Percentiles rank a stretch among this genome's conserved stretches.
Conservation (phyloP, 1,140 invertebrate species). For the Diorhabda sublineata region DNA sequence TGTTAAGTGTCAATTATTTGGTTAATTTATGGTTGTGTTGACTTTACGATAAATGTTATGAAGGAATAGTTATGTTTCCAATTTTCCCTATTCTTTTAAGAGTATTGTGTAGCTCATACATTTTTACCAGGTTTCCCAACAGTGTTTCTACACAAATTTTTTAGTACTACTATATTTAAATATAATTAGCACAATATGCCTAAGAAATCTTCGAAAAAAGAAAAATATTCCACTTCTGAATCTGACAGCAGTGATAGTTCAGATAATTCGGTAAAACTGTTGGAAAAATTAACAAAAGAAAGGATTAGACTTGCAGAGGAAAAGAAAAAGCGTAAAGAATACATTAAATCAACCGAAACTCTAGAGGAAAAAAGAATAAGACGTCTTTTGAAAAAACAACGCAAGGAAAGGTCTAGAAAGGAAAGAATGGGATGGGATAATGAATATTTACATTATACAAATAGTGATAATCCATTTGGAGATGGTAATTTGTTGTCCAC, state of each 20-base stretch:
- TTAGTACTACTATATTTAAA: too few relatives aligned
- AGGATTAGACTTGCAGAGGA: slow-evolving; percentile 62
- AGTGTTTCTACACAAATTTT: too few relatives aligned
- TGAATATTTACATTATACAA: slow-evolving; percentile 94
- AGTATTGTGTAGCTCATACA: too few relatives aligned
- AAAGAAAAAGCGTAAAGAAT: slow-evolving; percentile 70
- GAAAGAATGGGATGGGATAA: slow-evolving; percentile 95
- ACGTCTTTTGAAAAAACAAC: slow-evolving; percentile 84
- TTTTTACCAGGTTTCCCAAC: too few relatives aligned
- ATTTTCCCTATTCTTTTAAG: too few relatives aligned
- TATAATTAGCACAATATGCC: background rate
- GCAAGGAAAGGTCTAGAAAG: slow-evolving; percentile 83
- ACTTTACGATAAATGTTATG: too few relatives aligned
- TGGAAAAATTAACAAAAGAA: slow-evolving; percentile 70
- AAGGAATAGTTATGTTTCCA: too few relatives aligned
- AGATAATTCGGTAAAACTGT: slow-evolving; percentile 59
- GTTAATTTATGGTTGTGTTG: too few relatives aligned
- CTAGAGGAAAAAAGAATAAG: slow-evolving; percentile 89
- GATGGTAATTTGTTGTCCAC: slow-evolving; percentile 89
- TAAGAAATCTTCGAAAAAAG: slow-evolving; percentile 4
- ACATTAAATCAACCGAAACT: slow-evolving; percentile 86
- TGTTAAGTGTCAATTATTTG: too few relatives aligned
- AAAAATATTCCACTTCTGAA: background rate
- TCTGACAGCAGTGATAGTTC: slow-evolving; percentile 14
- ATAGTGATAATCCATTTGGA: slow-evolving; percentile 97